Evolutionary conservation across 2,113 vertebrate genomes (phyloP).

Genomic region (Lipotes vexillifer): DNA sequence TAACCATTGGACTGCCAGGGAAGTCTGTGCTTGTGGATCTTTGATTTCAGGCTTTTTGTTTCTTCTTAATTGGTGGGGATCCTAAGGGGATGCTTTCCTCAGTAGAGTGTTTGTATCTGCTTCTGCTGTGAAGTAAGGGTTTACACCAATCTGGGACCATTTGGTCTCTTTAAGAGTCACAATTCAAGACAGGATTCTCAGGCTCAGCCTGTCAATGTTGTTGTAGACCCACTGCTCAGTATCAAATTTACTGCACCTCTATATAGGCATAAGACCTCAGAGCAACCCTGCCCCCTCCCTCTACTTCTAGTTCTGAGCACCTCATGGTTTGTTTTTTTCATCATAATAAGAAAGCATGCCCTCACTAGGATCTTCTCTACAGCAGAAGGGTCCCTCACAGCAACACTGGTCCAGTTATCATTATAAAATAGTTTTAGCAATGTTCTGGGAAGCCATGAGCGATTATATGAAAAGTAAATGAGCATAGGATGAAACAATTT

Average conservation of each 20-base stretch:
- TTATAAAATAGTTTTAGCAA: constrained; percentile 12
- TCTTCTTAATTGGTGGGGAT: not conserved
- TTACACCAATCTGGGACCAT: not conserved
- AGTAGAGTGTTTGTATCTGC: not conserved
- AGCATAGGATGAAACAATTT: not conserved
- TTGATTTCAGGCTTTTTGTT: not conserved
- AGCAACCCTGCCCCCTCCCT: not conserved
- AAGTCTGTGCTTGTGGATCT: not conserved
- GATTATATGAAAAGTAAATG: constrained; percentile 21
- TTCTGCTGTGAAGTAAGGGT: not conserved
- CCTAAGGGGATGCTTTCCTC: not conserved
- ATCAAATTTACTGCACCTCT: not conserved
- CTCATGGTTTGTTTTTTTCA: not conserved
- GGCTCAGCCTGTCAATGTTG: not conserved
- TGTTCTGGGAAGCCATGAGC: not conserved
- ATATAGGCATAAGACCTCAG: not conserved
- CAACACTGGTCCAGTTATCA: not conserved
- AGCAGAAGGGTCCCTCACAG: not conserved
- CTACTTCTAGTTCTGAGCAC: not conserved
- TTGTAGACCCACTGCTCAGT: not conserved
- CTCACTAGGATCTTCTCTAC: not conserved
- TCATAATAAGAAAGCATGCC: not conserved
- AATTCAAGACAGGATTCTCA: not conserved
- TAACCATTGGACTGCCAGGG: not conserved
- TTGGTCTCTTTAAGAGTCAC: not conserved